Evolutionary conservation across 2,797 vertebrate genomes (phyloP).

Genomic region (Tinamus major): DNA sequence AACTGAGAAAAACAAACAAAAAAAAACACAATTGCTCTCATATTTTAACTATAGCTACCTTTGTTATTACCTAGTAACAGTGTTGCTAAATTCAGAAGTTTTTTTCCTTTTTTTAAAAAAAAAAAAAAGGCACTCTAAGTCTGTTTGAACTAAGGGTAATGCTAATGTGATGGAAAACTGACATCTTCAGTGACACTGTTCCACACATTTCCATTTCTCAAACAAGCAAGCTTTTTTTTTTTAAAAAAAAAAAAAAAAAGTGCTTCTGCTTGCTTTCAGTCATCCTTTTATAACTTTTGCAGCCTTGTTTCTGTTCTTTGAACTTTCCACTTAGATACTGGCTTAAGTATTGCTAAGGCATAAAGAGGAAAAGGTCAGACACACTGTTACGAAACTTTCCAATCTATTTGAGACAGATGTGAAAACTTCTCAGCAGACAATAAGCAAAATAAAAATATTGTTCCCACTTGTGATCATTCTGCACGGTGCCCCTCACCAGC

Average conservation of each 20-base stretch:
- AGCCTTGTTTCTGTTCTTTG: background rate
- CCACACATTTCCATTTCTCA: background rate
- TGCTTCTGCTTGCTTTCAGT: background rate
- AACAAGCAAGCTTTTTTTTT: background rate
- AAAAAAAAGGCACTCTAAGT: background rate
- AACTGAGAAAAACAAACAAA: background rate
- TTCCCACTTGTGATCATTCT: background rate
- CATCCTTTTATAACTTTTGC: background rate
- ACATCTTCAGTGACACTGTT: background rate
- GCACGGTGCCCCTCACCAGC: background rate
- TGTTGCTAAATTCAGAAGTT: background rate
- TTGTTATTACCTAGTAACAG: background rate
- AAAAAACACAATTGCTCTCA: background rate
- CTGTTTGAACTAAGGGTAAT: background rate
- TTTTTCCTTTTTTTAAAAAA: too few species aligned
- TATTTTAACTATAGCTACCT: background rate
- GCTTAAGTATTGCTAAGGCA: background rate
- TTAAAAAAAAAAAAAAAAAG: background rate
- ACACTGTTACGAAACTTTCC: background rate
- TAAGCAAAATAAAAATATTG: background rate
- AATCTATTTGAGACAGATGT: background rate
- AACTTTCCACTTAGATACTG: background rate
- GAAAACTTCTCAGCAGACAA: background rate
- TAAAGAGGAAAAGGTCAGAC: background rate
- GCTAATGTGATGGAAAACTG: background rate